Percentiles rank a stretch among this genome's conserved stretches.
These are phyloP conservation scores for Amphiduros pacificus DNA, from an alignment of 2,888 invertebrate species.

Conservation along the genomic window DNA sequence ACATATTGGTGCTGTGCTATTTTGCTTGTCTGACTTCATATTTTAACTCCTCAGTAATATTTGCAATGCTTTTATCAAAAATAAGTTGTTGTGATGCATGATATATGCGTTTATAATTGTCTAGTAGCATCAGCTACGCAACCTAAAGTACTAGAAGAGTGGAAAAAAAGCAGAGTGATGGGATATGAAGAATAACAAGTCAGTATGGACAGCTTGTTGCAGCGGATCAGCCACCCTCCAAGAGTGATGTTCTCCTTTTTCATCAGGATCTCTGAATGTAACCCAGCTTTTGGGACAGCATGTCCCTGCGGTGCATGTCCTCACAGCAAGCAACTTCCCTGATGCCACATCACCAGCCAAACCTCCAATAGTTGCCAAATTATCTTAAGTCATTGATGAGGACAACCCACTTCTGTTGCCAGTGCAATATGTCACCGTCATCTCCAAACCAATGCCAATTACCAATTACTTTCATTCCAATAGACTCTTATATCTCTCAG, in stretches of 20 bases:
- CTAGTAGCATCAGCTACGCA: no score
- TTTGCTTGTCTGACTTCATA: no score
- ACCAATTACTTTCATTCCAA: neutral
- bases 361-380: neutral
- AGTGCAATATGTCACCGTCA: neutral
- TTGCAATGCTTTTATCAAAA: no score
- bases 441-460: neutral
- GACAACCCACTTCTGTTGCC: neutral
- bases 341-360: neutral
- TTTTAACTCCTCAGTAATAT: no score
- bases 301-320: neutral
- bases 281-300: neutral
- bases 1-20: no score
- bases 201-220: no score
- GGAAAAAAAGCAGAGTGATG: no score
- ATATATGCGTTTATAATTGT: no score
- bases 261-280: neutral
- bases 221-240: neutral
- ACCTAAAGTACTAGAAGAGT: no score
- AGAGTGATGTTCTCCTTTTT: neutral
- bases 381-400: neutral
- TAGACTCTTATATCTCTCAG: no score
- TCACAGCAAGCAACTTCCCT: neutral
- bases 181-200: no score
- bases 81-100: no score